phyloP scores from a whole-genome alignment of 2,888 invertebrate species.

The Rhingia rostrata region DNA sequence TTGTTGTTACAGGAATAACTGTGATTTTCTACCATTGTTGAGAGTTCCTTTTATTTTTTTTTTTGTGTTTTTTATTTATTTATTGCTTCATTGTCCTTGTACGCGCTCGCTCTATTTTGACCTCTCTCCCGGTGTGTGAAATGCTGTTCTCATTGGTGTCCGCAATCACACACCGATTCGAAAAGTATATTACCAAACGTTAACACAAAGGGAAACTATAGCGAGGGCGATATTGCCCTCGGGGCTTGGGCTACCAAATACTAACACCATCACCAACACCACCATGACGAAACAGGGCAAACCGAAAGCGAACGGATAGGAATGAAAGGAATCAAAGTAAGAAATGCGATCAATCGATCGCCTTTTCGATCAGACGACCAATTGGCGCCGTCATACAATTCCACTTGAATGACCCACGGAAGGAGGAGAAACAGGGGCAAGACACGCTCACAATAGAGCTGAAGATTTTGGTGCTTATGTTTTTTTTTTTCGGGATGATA shows the following conservation, averaged over 20 bases:
- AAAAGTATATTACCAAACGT: constrained; percentile 42
- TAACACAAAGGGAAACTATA: constrained; percentile 24
- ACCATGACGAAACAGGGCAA: constrained; percentile 11
- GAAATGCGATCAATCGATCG: constrained; percentile 68
- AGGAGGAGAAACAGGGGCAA: not conserved
- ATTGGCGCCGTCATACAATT: constrained; percentile 66
- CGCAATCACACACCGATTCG: constrained; percentile 44
- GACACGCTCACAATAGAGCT: not conserved
- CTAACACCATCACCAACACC: constrained; percentile 1
- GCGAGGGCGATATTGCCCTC: constrained; percentile 48
- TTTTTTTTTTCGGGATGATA: not conserved
- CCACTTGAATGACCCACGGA: constrained; percentile 13
- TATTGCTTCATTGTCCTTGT: constrained; percentile 63
- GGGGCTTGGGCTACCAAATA: not conserved
- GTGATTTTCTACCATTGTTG: constrained; percentile 63
- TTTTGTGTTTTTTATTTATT: constrained; percentile 55
- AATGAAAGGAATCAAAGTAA: constrained; percentile 49
- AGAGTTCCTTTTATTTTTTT: constrained; percentile 33
- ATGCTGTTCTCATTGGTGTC: constrained; percentile 60
- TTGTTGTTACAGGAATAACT: constrained; percentile 70
- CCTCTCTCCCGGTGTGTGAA: constrained; percentile 49
- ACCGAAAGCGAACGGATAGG: constrained; percentile 40
- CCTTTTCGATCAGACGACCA: constrained; percentile 63
- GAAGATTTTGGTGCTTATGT: not conserved
- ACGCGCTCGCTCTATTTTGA: constrained; percentile 35